phyloP scores from a whole-genome alignment of 2,113 vertebrate genomes.

The Psephotus haematonotus region DNA sequence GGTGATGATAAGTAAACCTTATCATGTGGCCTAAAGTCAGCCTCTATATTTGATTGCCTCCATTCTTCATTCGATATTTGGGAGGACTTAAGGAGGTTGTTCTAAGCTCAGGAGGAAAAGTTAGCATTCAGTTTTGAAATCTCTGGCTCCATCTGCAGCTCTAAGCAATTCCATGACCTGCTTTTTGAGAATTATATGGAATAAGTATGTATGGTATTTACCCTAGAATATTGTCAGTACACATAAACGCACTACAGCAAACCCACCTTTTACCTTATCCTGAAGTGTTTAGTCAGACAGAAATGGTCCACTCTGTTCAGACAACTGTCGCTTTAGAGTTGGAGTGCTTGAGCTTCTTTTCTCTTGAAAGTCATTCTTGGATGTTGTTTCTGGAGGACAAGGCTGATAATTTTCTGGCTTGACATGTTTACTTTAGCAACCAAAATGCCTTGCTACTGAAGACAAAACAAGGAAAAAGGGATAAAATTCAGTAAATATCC shows the following conservation, averaged over 20 bases:
- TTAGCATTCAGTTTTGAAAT: background rate
- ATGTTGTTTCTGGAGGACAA: background rate
- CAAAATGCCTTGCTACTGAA: background rate
- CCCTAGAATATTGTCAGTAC: background rate
- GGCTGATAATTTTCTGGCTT: background rate
- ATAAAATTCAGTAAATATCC: background rate
- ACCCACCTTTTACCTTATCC: background rate
- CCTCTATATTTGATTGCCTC: background rate
- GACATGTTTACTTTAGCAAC: background rate
- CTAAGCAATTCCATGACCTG: background rate
- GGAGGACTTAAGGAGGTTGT: background rate
- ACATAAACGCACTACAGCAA: background rate
- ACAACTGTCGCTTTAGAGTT: fast-evolving
- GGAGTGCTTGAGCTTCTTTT: background rate
- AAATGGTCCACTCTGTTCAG: background rate
- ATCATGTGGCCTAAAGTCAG: background rate
- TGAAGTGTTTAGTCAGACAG: background rate
- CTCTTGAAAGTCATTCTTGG: background rate
- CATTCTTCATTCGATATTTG: background rate
- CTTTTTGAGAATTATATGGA: background rate
- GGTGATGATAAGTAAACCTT: background rate
- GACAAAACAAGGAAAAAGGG: background rate
- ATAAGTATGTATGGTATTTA: background rate
- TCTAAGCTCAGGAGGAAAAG: background rate
- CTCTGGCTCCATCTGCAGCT: background rate